These are phyloP conservation scores for Drosophila gaucha DNA, from an alignment of 2,888 invertebrate genomes.

Conservation along the genomic window DNA sequence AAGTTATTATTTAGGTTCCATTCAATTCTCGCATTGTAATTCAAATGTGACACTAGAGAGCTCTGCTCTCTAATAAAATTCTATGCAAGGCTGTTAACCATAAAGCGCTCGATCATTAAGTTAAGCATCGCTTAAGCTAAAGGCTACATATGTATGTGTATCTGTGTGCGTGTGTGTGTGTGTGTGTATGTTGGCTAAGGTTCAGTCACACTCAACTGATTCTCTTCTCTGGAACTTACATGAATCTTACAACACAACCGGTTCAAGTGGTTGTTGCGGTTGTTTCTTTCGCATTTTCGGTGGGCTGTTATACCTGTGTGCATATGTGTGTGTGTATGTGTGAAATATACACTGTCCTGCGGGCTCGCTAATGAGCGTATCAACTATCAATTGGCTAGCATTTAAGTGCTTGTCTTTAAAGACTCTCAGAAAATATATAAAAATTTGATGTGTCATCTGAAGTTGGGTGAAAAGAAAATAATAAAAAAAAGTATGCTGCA, in stretches of 20 bases:
- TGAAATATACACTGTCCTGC: conserved; percentile 65
- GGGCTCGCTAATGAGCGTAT: conserved; percentile 50
- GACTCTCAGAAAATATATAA: conserved; percentile 22
- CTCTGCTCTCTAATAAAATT: conserved; percentile 41
- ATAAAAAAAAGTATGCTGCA: not conserved
- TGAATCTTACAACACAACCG: conserved; percentile 74
- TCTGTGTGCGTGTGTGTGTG: conserved; percentile 12
- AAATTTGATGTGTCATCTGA: conserved; percentile 14
- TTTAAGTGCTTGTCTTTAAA: conserved; percentile 8
- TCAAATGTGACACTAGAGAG: conserved; percentile 52
- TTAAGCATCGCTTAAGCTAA: conserved; percentile 32
- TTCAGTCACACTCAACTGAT: conserved; percentile 75
- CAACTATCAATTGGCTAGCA: conserved; percentile 30
- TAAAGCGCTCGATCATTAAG: conserved; percentile 47
- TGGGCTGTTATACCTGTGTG: conserved; percentile 45
- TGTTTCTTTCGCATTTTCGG: conserved; percentile 67
- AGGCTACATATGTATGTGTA: conserved; percentile 1
- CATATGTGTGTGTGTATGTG: conserved; percentile 18
- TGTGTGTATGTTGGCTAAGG: conserved; percentile 44
- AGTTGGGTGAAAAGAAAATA: not conserved
- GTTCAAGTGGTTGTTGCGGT: conserved; percentile 62
- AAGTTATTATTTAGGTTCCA: conserved; percentile 68
- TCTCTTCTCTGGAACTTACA: conserved; percentile 68
- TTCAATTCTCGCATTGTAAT: conserved; percentile 62
- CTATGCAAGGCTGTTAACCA: conserved; percentile 42